Evolutionary conservation across 2,888 invertebrate genomes (phyloP).

Genomic region (Polymixis lichenea): DNA sequence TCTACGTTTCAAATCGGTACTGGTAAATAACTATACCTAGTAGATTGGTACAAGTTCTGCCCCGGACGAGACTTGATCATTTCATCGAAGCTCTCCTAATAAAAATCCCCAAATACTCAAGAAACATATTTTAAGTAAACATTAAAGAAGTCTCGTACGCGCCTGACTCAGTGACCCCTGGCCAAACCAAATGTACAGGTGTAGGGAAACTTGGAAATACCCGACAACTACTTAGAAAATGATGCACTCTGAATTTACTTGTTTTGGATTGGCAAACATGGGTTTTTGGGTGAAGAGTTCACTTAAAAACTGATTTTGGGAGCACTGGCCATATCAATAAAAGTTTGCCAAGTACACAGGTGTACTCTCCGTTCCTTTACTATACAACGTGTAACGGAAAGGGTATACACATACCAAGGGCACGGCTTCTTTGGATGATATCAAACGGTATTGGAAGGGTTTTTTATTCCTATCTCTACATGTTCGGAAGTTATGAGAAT

Average conservation of each 20-base stretch:
- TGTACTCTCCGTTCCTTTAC: background rate
- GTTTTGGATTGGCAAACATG: background rate
- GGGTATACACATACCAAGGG: too few species aligned
- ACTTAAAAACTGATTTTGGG: background rate
- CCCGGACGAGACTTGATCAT: background rate
- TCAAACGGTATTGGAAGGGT: too few species aligned
- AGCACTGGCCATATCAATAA: background rate
- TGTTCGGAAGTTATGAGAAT: too few species aligned
- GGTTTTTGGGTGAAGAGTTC: background rate
- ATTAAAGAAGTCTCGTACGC: constrained; percentile 30
- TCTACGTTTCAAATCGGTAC: background rate
- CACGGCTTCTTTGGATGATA: too few species aligned
- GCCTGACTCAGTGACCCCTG: constrained; percentile 25
- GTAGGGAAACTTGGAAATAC: constrained; percentile 36
- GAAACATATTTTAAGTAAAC: constrained; percentile 25
- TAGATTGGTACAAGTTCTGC: background rate
- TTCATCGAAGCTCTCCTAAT: background rate
- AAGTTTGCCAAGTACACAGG: background rate
- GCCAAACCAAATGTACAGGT: background rate
- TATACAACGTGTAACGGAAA: too few species aligned
- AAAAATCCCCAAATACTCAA: background rate
- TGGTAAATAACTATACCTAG: background rate
- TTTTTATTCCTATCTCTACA: too few species aligned
- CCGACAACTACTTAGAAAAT: constrained; percentile 43
- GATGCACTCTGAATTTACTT: background rate